Base-by-base conservation (phyloP, 1,140 invertebrate genomes). In the Heliothis subflexa region DNA sequence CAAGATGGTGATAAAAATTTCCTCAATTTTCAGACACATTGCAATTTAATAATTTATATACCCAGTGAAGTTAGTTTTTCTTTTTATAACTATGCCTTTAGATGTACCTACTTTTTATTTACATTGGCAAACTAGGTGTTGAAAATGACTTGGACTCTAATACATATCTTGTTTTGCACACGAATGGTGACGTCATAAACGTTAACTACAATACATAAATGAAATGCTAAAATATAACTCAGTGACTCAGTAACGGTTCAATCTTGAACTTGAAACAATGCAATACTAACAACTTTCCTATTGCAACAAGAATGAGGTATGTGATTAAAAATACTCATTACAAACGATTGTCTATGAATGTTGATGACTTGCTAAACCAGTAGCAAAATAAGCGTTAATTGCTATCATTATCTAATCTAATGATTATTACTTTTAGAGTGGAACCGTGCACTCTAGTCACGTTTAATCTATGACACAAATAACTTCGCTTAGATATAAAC, bases 391-490 rank as follows among this genome's bases (percentile, higher is more conserved):
- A 55, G 16, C 49, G 49, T 61, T 78, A 83, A 78, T 83, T 68
- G 61, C 13, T 73, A 78, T 79, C 76, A 52, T 80, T 82, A 84
- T 85, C 85, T 84, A 75, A 84, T 86, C 79, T 85, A 81, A 81
- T 73, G 73, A 81, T 57, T 83, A 68, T 78, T 83, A 78, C 52
- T 64, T 64, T 73, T 79, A 77, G 72, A 83, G 78, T 80, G 78
- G 68, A 78, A 16, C 47, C 54, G 28, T 71, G 68, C 68, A 71
- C 68, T 71, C 68, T 70, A 52, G 66, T 25, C 47, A 70, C 66
- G 45, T 70, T 70, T 70, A 70, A 70, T 70, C 66, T 49, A 50
- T 70, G 66, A 50, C 66, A 70, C 66, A 70, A 70, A 70, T 70
- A 70, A 66, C 62, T 47, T 66, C 16, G 40, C 47, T 40, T 40